Conservation (phyloP, 2,797 vertebrate genomes). For the Sarcophilus harrisii region DNA sequence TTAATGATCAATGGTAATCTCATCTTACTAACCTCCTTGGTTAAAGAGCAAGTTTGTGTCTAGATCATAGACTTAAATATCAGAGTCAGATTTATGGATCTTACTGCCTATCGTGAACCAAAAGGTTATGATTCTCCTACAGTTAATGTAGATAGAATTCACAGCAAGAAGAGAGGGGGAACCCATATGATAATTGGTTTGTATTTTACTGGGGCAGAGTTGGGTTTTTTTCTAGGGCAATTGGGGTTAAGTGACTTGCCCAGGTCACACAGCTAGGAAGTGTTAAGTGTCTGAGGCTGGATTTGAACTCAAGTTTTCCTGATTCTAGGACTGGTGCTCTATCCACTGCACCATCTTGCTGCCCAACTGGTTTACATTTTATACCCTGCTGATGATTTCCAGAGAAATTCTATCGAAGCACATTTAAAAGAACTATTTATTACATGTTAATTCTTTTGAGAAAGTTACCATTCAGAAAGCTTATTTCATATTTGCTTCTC, state of each 20-base stretch:
- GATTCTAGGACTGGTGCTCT: too few relatives aligned
- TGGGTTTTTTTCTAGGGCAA: too few relatives aligned
- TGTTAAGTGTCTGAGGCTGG: too few relatives aligned
- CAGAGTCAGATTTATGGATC: background rate
- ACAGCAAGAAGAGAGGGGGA: background rate
- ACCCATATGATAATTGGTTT: background rate
- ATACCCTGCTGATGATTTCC: background rate
- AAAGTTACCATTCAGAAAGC: background rate
- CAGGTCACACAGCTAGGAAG: too few relatives aligned
- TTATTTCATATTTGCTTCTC: constrained; percentile 44
- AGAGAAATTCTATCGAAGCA: background rate
- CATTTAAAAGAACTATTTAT: constrained; percentile 18
- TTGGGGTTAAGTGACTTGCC: too few relatives aligned
- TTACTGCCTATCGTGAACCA: background rate
- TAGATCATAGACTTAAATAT: background rate
- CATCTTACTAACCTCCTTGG: background rate
- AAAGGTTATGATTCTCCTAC: background rate
- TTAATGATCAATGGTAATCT: background rate
- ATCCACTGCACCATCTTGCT: too few relatives aligned
- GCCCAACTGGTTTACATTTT: background rate
- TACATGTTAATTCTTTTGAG: background rate
- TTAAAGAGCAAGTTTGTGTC: background rate
- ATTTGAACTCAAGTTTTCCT: too few relatives aligned
- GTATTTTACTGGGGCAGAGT: background rate
- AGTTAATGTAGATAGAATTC: background rate